Evolutionary conservation across 92 coral and sea anemone species (phyloP).

Genomic region (Chrysogorgia sp.): DNA sequence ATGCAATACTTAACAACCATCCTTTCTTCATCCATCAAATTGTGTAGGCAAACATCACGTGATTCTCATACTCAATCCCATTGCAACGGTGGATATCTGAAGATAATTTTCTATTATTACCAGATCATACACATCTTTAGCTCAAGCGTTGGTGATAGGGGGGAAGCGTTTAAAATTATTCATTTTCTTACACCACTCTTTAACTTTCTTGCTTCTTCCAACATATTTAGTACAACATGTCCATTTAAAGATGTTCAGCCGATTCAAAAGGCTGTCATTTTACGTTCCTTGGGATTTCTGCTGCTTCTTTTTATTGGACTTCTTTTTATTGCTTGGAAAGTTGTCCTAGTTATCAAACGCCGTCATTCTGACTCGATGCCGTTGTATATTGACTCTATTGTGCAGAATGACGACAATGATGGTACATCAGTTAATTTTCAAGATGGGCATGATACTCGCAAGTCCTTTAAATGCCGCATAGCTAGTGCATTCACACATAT

Average conservation of each 20-base stretch:
- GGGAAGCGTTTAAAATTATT: not conserved
- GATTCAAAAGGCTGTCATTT: constrained; percentile 1
- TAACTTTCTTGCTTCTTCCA: constrained; percentile 9
- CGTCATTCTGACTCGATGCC: not conserved
- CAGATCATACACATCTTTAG: constrained; percentile 19
- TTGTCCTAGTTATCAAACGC: not conserved
- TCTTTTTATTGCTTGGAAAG: not conserved
- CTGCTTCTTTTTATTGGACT: not conserved
- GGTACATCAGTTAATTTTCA: not conserved
- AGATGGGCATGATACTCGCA: not conserved
- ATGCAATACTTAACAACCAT: not conserved
- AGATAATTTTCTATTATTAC: constrained; percentile 36
- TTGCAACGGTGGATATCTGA: constrained; percentile 10
- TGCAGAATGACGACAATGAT: no score
- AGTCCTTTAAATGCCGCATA: not conserved
- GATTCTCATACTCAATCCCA: not conserved
- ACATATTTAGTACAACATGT: not conserved
- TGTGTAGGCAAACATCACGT: not conserved
- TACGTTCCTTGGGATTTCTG: constrained; percentile 21
- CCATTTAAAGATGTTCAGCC: constrained; percentile 19
- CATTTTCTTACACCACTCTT: not conserved
- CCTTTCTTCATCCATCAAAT: not conserved
- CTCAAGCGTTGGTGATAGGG: not conserved
- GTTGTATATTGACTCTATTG: not conserved
- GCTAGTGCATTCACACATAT: constrained; percentile 12